A percentile compares a stretch with the other conserved stretches of the same genome.
Conservation (phyloP, 92 coral and sea anemone genomes). For the Zoanthus solanderi region DNA sequence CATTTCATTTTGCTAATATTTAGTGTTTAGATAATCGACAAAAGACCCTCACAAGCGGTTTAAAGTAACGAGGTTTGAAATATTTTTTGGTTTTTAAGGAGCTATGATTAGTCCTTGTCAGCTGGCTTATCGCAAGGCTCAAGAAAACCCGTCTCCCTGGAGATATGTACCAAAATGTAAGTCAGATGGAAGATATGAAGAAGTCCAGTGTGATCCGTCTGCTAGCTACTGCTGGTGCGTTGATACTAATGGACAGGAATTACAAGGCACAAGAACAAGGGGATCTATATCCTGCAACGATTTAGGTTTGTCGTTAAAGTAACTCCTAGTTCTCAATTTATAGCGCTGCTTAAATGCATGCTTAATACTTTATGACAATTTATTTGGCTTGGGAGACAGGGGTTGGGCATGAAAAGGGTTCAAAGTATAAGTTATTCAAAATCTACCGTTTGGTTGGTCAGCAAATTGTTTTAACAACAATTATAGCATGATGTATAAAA, state of each 20-base stretch:
- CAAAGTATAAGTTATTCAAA: too few relatives aligned
- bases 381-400: too few relatives aligned
- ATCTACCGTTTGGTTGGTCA: too few relatives aligned
- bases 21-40: too few relatives aligned
- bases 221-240: constrained; percentile 71
- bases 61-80: neutral
- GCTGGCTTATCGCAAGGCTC: neutral
- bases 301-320: constrained; percentile 5
- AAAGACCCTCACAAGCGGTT: too few relatives aligned
- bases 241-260: constrained; percentile 57
- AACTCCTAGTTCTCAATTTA: too few relatives aligned
- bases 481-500: too few relatives aligned
- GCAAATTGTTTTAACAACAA: too few relatives aligned
- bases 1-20: too few relatives aligned
- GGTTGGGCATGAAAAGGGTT: too few relatives aligned
- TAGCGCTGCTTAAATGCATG: too few relatives aligned
- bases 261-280: constrained; percentile 56
- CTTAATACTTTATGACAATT: too few relatives aligned
- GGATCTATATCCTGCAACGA: constrained; percentile 33
- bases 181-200: constrained; percentile 69
- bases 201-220: constrained; percentile 64
- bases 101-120: constrained; percentile 31
- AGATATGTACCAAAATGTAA: constrained; percentile 66
- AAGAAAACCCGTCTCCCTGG: constrained; percentile 28
- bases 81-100: neutral